phyloP scores from a whole-genome alignment of 1,140 invertebrate species.

The Cepaea nemoralis region DNA sequence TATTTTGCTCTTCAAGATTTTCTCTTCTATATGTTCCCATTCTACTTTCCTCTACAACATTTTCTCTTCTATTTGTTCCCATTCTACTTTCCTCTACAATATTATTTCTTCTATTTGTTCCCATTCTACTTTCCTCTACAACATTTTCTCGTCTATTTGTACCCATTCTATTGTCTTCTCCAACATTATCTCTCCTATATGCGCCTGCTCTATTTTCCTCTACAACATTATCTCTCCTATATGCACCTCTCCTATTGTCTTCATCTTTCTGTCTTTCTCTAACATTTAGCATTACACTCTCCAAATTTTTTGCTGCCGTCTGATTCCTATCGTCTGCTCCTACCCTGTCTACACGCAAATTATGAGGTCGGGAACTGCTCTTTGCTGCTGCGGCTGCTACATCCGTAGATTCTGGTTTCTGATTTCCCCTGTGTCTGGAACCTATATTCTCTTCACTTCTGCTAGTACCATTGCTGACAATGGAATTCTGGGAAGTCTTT shows the following conservation, averaged over 20 bases:
- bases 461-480: slow-evolving; percentile 32
- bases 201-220: too few species aligned
- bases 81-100: too few species aligned
- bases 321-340: neutral
- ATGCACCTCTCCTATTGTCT: neutral
- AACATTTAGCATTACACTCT: neutral
- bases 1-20: too few species aligned
- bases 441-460: neutral
- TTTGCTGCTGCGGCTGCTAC: neutral
- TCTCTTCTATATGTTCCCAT: too few species aligned
- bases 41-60: too few species aligned
- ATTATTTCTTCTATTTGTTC: neutral
- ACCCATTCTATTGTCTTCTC: too few species aligned
- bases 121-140: neutral
- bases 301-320: neutral
- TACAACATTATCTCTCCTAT: neutral
- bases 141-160: too few species aligned
- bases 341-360: neutral
- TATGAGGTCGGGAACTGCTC: neutral
- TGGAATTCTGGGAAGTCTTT: slow-evolving; percentile 34
- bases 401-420: neutral
- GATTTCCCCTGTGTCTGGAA: neutral
- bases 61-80: too few species aligned
- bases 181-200: too few species aligned
- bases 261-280: neutral